phyloP scores from a whole-genome alignment of 23 tunicate genomes.

The Ciona savignyi region DNA sequence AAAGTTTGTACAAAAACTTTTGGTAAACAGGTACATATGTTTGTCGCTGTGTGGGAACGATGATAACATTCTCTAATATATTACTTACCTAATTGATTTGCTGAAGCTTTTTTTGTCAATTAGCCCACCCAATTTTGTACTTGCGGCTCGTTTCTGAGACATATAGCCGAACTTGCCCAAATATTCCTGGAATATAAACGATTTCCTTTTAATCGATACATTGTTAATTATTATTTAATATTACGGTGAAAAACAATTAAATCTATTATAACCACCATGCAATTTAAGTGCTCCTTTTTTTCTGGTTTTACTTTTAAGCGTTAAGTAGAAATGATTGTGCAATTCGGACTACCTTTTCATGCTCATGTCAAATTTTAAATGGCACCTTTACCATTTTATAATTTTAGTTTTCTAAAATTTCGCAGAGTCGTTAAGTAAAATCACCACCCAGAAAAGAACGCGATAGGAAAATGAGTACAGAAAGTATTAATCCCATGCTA shows the following conservation, averaged over 20 bases:
- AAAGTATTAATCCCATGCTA: no score
- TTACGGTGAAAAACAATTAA: not conserved
- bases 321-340: no score
- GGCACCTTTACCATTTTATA: no score
- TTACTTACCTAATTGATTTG: constrained; percentile 48
- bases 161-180: constrained; percentile 71
- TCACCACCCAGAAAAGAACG: no score
- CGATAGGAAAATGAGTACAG: no score
- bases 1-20: no score
- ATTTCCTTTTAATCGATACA: not conserved
- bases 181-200: constrained; percentile 43
- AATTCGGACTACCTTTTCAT: no score
- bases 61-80: not conserved
- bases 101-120: constrained; percentile 30
- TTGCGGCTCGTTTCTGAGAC: constrained; percentile 30
- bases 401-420: no score
- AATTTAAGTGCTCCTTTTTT: not conserved
- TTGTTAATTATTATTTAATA: not conserved
- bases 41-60: no score
- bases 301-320: not conserved
- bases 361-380: no score
- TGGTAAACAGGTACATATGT: no score
- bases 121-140: constrained; percentile 24
- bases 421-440: no score
- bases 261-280: not conserved